Base-by-base conservation (phyloP, 2,113 vertebrate genomes). In the Gorsachius goisagi region DNA sequence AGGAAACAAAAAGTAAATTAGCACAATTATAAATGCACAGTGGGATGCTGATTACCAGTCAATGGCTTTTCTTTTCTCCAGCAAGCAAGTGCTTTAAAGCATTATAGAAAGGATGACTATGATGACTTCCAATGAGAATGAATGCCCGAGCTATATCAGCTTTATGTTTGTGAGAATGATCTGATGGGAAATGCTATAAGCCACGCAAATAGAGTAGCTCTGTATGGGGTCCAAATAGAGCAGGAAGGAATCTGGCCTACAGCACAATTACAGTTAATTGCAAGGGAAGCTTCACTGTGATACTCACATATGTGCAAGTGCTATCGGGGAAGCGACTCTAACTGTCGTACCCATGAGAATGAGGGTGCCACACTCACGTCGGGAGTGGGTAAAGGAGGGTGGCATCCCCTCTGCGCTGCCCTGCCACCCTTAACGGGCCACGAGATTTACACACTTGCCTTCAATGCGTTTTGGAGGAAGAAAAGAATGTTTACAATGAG, bases 1-100 rank as follows among this genome's bases (percentile, higher is more conserved):
- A 96, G 94, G 69, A 91, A 97, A 96, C 59, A 96, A 97, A 92
- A 96, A 95, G 90, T 76, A 95, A 97, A 97, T 93, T 93, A 89
- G 81, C 39, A 89, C 59, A 93, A 96, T 92, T 90, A 94, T 89
- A 95, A 94, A 92, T 78, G 85, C 91, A 4, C 92, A 3, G 92
- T 73, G 59, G 95, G 95, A 74, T 92, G 94, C 95, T 97, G 97
- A 97, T 97, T 96, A 89, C 88, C 85, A 95, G 91, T 91, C 85
- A 93, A 90, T 47, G 60, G 74, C 30, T 96, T 96, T 80, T 83
- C 84, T 92, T 64, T 91, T 94, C 95, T 91, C 49, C 56, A 95
- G 95, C 85, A 94, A 95, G 82, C 41, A 79, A 95, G 39, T 77
- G 53, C 86, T 95, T 95, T 96, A 86, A 92, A 93, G 77, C 85